Base-by-base conservation (phyloP, 2,797 vertebrate species). In the Pantherophis alleghaniensis region DNA sequence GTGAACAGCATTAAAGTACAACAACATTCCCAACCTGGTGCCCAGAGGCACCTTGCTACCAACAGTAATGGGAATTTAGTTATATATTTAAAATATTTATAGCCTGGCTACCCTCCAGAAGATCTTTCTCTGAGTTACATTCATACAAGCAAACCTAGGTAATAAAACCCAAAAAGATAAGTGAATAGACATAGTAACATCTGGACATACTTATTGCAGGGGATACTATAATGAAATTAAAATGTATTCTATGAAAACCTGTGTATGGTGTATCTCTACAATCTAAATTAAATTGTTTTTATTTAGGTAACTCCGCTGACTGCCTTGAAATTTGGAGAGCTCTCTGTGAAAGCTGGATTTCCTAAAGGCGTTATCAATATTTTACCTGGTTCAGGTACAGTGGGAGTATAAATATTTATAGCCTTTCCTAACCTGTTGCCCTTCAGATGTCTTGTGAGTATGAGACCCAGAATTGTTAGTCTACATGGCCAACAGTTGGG, bases 331-430 rank as follows among this genome's bases (percentile, higher is more conserved):
- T 99, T 99, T 95, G 99, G 99, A 4, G 99, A 99, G 96, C 98
- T 99, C 90, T 97, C 99, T 0, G 98, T 97, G 20, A 99, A 98
- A 97, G 99, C 99, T 20, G 99, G 99, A 66, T 98, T 99, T 95
- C 99, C 99, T 0, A 99, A 98, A 95, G 99, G 99, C 0, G 99
- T 99, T 61, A 98, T 99, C 96, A 99, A 99, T 96, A 99, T 99
- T 94, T 94, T 99, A 0, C 99, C 99, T 2, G 99, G 99, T 95
- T 99, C 99, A 98, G 99, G 99, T 99, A 98, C 97, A 95, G 37
- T 53, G 11, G 42, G 90, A 18, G 92, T 26, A 56, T 42, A n/a
- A 90, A 42, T 56, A 5, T 47, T 47, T 28, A 0, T 0, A 83
- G 20, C 22, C 42, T 47, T 83, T 47, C 79, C 20, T 83, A 83